Evolutionary conservation across 2,797 vertebrate species (phyloP).

Genomic region (Acestrorhynchus altus): DNA sequence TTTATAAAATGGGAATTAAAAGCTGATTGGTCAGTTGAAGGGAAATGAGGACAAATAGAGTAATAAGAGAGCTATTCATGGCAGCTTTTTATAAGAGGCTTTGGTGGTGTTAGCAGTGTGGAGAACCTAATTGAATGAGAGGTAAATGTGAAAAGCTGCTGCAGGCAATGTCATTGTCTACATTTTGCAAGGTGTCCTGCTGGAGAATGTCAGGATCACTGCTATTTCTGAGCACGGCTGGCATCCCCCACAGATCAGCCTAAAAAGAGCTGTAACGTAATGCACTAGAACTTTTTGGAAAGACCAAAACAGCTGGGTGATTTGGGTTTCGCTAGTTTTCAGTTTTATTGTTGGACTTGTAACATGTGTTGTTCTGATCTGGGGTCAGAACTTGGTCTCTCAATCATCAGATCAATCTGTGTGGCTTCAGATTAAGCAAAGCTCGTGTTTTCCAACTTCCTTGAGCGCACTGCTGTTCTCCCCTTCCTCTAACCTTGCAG

Average conservation of each 20-base stretch:
- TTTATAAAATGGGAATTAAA: neutral
- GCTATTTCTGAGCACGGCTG: constrained; percentile 10
- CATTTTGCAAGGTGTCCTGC: constrained; percentile 38
- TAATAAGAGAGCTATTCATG: neutral
- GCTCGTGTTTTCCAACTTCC: no score
- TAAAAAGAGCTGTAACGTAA: constrained; percentile 14
- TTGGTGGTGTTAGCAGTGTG: neutral
- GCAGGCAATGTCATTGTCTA: constrained; percentile 31
- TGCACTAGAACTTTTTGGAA: no score
- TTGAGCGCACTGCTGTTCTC: no score
- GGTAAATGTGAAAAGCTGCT: constrained; percentile 23
- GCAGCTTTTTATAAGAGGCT: neutral
- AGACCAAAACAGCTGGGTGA: no score
- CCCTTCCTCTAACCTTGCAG: no score
- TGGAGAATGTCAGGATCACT: constrained; percentile 21
- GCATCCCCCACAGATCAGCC: constrained; percentile 25
- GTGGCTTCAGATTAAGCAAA: no score
- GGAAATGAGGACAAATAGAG: neutral
- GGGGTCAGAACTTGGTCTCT: no score
- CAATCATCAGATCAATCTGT: no score
- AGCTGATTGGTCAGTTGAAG: neutral
- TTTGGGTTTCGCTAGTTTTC: no score
- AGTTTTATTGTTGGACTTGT: no score
- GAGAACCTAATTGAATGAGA: neutral
- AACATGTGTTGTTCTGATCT: no score